Conservation (phyloP, 2,113 vertebrate genomes). For the Taurulus bubalis region DNA sequence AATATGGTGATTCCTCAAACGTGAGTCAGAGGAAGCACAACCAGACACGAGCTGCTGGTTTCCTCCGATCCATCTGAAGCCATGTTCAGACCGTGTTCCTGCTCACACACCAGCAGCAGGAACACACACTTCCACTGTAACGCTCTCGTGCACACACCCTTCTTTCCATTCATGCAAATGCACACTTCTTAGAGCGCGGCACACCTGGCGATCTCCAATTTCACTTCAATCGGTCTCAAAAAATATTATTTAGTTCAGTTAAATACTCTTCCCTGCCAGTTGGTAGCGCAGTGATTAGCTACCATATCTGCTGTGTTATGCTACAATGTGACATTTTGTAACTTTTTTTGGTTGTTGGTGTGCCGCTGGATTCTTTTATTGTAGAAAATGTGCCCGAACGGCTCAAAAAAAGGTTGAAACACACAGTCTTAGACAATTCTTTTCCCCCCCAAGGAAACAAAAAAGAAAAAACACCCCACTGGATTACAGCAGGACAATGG, state of each 20-base stretch:
- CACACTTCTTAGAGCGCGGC: too few species aligned
- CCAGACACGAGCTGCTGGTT: slow-evolving; percentile 67
- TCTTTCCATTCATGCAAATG: slow-evolving; percentile 73
- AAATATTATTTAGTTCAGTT: too few species aligned
- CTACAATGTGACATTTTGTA: too few species aligned
- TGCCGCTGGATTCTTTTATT: too few species aligned
- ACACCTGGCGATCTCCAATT: too few species aligned
- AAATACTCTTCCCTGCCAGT: too few species aligned
- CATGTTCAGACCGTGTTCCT: slow-evolving; percentile 49
- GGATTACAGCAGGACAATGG: slow-evolving; percentile 79
- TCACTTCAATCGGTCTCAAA: too few species aligned
- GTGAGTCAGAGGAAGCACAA: slow-evolving; percentile 58
- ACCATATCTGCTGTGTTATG: too few species aligned
- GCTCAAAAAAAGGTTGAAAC: too few species aligned
- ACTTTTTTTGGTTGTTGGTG: too few species aligned
- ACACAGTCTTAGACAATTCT: slow-evolving; percentile 26
- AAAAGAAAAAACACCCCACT: slow-evolving; percentile 47
- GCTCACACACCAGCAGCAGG: slow-evolving; percentile 41
- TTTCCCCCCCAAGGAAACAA: slow-evolving; percentile 20
- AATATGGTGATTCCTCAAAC: slow-evolving; percentile 53
- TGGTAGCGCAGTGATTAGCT: too few species aligned
- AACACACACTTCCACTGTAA: slow-evolving; percentile 49
- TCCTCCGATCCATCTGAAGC: slow-evolving; percentile 62
- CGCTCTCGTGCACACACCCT: slow-evolving; percentile 43
- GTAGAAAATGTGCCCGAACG: too few species aligned